Evolutionary conservation across 2,797 vertebrate species (phyloP).

Genomic region (Acanthopagrus latus): DNA sequence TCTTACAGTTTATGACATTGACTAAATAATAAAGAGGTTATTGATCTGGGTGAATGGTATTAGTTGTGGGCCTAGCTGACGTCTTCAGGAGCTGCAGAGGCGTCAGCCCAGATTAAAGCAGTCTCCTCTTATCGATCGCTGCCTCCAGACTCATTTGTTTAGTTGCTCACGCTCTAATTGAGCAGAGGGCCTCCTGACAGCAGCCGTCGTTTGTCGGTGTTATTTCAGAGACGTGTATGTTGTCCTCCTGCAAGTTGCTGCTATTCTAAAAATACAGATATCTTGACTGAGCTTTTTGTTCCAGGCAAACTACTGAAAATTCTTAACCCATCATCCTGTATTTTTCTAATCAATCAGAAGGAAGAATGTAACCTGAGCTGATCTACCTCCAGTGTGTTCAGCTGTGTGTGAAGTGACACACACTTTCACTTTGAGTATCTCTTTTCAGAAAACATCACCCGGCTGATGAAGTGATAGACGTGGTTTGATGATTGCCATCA

Average conservation of each 20-base stretch:
- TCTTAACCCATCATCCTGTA: not conserved
- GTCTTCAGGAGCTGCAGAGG: constrained; percentile 12
- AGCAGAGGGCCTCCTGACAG: not conserved
- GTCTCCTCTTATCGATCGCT: constrained; percentile 27
- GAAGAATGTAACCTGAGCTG: too few species aligned
- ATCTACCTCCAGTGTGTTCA: not conserved
- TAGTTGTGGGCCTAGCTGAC: not conserved
- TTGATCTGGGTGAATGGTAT: constrained; percentile 37
- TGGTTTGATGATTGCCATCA: not conserved
- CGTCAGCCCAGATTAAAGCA: constrained; percentile 14
- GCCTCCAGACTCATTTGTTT: constrained; percentile 20
- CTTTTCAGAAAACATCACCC: too few species aligned
- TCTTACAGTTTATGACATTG: constrained; percentile 16
- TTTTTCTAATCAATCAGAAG: not conserved
- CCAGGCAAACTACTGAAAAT: too few species aligned
- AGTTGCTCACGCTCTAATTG: constrained; percentile 5
- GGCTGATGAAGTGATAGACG: too few species aligned
- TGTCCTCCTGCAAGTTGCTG: not conserved
- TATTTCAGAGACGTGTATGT: not conserved
- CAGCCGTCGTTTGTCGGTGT: not conserved
- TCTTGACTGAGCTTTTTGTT: not conserved
- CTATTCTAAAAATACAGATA: not conserved
- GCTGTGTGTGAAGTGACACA: not conserved
- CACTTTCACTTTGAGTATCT: too few species aligned
- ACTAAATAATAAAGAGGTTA: constrained; percentile 36